Percentiles rank a stretch among this genome's conserved stretches.
Conservation (phyloP, 2,113 vertebrate genomes). For the Dermatemys mawii region DNA sequence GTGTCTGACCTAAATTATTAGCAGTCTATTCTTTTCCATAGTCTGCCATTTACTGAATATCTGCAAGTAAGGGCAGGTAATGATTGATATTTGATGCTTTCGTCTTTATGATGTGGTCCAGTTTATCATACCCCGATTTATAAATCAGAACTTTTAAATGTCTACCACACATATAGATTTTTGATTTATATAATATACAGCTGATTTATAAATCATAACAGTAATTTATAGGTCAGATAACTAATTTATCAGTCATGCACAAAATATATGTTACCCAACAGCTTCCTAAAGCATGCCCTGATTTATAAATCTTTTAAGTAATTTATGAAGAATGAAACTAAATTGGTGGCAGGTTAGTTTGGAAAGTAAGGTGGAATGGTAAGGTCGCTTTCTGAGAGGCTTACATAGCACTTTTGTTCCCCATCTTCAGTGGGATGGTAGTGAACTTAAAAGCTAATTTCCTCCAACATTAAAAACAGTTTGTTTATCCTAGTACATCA, state of each 20-base stretch:
- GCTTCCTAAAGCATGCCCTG: constrained; percentile 30
- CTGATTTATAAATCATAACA: constrained; percentile 51
- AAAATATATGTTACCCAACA: constrained; percentile 37
- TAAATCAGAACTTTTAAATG: constrained; percentile 59
- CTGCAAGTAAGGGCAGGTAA: background rate
- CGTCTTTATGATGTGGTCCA: background rate
- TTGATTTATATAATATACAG: constrained; percentile 60
- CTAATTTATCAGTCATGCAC: constrained; percentile 36
- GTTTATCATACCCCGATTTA: constrained; percentile 25
- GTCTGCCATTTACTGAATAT: background rate
- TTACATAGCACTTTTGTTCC: background rate
- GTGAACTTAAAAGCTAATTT: background rate
- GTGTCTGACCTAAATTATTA: background rate
- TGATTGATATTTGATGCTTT: background rate
- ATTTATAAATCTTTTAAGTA: constrained; percentile 5
- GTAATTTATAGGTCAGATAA: constrained; percentile 55
- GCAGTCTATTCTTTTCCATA: background rate
- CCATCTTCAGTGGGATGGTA: background rate
- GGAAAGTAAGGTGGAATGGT: background rate
- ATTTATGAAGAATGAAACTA: constrained; percentile 21
- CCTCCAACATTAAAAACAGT: background rate
- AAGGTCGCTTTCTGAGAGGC: background rate
- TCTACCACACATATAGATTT: background rate
- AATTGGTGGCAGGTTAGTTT: constrained; percentile 9
- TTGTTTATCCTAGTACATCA: background rate